These are phyloP conservation scores for Halichondria panicea DNA, from an alignment of 37 sponge, comb jelly and placozoan genomes.

Conservation along the genomic window DNA sequence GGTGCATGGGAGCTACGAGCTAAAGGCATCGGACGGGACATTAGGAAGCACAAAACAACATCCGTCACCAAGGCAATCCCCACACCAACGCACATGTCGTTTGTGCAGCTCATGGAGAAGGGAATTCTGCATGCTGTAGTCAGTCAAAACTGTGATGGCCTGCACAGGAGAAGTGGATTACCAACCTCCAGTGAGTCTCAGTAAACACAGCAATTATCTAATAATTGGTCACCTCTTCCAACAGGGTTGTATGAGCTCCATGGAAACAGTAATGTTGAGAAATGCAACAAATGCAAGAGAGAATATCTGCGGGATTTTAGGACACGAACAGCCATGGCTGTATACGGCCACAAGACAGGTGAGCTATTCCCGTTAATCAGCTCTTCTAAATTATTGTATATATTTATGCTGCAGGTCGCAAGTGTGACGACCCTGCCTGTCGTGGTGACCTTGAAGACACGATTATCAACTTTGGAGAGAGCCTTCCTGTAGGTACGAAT, in stretches of 20 bases:
- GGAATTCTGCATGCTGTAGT: slow-evolving; percentile 57
- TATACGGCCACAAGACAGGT: slow-evolving; percentile 19
- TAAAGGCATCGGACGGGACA: slow-evolving; percentile 7
- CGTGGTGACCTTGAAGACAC: slow-evolving; percentile 54
- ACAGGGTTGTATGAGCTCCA: slow-evolving; percentile 72
- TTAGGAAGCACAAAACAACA: slow-evolving; percentile 6
- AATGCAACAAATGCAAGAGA: slow-evolving; percentile 48
- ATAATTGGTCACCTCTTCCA: no score
- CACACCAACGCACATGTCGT: slow-evolving; percentile 80
- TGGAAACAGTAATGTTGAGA: slow-evolving; percentile 77
- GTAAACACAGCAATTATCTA: not conserved
- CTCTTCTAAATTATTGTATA: no score
- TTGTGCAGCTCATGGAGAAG: slow-evolving; percentile 65
- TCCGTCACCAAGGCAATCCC: slow-evolving; percentile 55
- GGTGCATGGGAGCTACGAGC: slow-evolving; percentile 78
- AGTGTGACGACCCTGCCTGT: slow-evolving; percentile 67
- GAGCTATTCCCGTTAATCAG: not conserved
- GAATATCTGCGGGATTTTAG: slow-evolving; percentile 69
- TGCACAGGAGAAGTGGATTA: slow-evolving; percentile 77
- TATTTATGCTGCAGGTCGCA: slow-evolving; percentile 46
- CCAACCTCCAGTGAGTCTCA: slow-evolving; percentile 44
- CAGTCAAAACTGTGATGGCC: slow-evolving; percentile 80
- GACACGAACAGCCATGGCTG: no score
- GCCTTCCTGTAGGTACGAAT: slow-evolving; percentile 71
- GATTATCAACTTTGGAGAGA: slow-evolving; percentile 87